These are phyloP conservation scores for Zeus faber DNA, from an alignment of 2,113 vertebrate genomes.

Conservation along the genomic window DNA sequence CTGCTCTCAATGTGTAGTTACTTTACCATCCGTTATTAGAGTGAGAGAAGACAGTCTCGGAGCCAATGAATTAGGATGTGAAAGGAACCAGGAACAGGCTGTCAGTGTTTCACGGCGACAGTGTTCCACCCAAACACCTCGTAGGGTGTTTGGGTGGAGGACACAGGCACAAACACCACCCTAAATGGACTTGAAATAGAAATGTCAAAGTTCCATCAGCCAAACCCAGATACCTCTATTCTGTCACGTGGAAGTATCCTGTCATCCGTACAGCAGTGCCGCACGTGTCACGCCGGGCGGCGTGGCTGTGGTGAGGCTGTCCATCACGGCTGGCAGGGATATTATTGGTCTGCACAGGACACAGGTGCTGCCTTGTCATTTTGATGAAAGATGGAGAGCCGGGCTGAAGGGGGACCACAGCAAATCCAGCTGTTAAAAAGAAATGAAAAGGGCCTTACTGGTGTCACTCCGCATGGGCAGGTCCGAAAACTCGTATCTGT, in stretches of 20 bases:
- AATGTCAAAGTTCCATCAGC: conserved; percentile 1
- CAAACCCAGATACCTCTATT: not conserved
- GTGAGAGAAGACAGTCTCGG: not conserved
- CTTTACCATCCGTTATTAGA: too few species aligned
- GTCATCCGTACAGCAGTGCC: not conserved
- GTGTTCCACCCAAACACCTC: too few species aligned
- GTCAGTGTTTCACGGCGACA: not conserved
- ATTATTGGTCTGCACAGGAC: conserved; percentile 4
- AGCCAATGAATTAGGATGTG: not conserved
- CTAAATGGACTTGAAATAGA: not conserved
- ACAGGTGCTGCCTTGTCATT: not conserved
- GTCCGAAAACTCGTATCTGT: not conserved
- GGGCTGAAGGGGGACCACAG: not conserved
- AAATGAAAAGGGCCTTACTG: not conserved
- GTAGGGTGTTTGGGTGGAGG: not conserved
- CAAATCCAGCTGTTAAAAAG: not conserved
- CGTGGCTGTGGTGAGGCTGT: conserved; percentile 2
- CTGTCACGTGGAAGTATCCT: conserved; percentile 1
- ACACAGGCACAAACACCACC: not conserved
- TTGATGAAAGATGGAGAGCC: not conserved
- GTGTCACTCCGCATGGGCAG: not conserved
- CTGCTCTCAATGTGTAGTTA: too few species aligned
- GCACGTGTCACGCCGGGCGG: not conserved
- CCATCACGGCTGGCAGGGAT: conserved; percentile 1
- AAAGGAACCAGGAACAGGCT: not conserved